These are phyloP conservation scores for Neoascia interrupta DNA, from an alignment of 2,888 invertebrate species.

Conservation along the genomic window DNA sequence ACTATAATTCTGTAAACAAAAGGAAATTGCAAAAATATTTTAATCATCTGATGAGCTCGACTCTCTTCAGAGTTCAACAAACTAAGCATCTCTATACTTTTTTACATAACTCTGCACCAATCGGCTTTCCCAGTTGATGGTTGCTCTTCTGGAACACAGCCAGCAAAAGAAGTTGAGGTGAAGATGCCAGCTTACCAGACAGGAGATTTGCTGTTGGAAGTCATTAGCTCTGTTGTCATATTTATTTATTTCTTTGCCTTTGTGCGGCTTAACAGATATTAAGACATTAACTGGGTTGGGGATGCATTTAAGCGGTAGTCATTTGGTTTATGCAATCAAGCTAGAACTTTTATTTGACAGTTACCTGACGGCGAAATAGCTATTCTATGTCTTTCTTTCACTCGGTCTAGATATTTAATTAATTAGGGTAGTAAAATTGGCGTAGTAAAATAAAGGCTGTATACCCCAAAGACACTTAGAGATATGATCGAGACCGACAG, in stretches of 20 bases:
- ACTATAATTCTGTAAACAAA: conserved; percentile 15
- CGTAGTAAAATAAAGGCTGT: no score
- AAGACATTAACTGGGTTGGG: conserved; percentile 27
- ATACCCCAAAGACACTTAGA: no score
- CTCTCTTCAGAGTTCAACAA: conserved; percentile 32
- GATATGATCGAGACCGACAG: no score
- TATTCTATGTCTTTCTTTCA: no score
- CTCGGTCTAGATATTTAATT: no score
- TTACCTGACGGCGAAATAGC: no score
- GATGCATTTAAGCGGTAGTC: background rate
- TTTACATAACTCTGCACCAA: conserved; percentile 29
- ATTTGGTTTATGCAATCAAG: conserved; percentile 16
- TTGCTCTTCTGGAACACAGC: conserved; percentile 44
- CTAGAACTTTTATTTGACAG: no score
- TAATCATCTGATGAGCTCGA: conserved; percentile 22
- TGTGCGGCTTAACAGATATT: background rate
- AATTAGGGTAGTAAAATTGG: no score
- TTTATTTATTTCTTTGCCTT: background rate
- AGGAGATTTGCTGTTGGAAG: conserved; percentile 17
- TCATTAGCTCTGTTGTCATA: conserved; percentile 39
- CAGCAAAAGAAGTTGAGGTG: conserved; percentile 12
- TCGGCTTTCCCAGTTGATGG: conserved; percentile 8
- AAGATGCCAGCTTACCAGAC: conserved; percentile 8
- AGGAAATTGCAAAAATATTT: conserved; percentile 45
- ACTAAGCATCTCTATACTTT: conserved; percentile 19